Conservation (phyloP, 1,140 invertebrate genomes). For the Aphis craccivora region DNA sequence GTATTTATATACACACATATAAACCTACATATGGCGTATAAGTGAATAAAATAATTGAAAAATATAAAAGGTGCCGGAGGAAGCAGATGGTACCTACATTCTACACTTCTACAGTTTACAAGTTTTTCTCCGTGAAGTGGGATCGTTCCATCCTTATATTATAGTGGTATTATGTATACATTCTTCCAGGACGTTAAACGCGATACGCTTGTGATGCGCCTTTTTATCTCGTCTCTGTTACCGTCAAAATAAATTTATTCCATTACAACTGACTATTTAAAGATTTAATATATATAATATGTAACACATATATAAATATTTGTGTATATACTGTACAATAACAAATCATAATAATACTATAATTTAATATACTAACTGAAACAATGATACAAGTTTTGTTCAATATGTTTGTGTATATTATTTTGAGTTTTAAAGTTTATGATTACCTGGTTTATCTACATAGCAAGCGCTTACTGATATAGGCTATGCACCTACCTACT, state of each 20-base stretch:
- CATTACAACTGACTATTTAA: not conserved
- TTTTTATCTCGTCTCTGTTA: not conserved
- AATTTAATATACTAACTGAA: not conserved
- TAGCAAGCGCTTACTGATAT: not conserved
- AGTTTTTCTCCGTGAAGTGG: not conserved
- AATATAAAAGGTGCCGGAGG: not conserved
- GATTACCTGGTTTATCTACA: not conserved
- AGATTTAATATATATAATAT: not conserved
- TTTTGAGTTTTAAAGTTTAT: too few relatives aligned
- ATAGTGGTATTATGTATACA: not conserved
- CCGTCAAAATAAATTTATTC: not conserved
- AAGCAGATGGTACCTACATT: not conserved
- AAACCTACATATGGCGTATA: not conserved
- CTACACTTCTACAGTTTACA: not conserved
- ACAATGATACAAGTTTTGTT: not conserved
- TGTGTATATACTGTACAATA: not conserved
- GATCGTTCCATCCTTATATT: not conserved
- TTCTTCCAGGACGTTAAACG: not conserved
- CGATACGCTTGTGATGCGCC: not conserved
- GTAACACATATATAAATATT: not conserved
- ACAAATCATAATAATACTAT: not conserved
- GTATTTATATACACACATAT: too few relatives aligned
- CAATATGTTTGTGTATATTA: not conserved
- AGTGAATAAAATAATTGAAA: not conserved
- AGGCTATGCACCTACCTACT: not conserved